Evolutionary conservation across 2,797 vertebrate genomes (phyloP), one percentile per base, ranked within the genome.

Genomic region (Pristis pectinata): DNA sequence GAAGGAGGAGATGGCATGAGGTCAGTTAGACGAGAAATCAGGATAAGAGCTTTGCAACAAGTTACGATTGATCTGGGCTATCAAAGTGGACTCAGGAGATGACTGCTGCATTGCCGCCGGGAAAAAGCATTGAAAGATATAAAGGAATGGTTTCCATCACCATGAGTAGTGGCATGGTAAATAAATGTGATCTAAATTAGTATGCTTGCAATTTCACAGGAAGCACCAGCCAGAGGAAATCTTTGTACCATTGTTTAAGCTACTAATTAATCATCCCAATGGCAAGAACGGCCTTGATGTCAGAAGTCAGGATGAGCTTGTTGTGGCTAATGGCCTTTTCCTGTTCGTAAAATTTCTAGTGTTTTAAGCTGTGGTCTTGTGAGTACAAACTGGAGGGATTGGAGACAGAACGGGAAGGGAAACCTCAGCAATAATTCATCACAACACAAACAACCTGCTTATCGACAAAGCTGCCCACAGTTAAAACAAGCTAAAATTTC

Each of bases 401-500:
- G 76, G 92, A 94, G 94, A 85, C 91, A 70, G 64, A 37, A 37
- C 41, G 53, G 72, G 59, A 95, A 80, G 61, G 74, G 61, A 56
- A 89, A 41, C 80, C 94, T 80, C 0, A 1, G 95, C 95, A 94
- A 95, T 95, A 44, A 94, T 92, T 64, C 87, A 96, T 34, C 95
- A 0, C 15, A 0, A 80, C 94, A 93, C 93, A 37, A 95, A 94
- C 94, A 87, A 94, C 94, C 76, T 95, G 70, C 95, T 76, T 95
- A 95, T 95, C 0, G 7, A 22, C 83, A 95, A 95, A 80, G 95
- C 72, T 76, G 56, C 59, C 94, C 0, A 8, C 49, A 92, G 93
- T 92, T 56, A 74, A 79, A 92, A 96, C 91, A 95, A 96, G 95
- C 96, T 96, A 96, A 96, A 96, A 95, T 95, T 95, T 96, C 95